A percentile compares a stretch with the other conserved stretches of the same genome.
Conservation (phyloP, 2,113 vertebrate species). For the Nothocercus julius region DNA sequence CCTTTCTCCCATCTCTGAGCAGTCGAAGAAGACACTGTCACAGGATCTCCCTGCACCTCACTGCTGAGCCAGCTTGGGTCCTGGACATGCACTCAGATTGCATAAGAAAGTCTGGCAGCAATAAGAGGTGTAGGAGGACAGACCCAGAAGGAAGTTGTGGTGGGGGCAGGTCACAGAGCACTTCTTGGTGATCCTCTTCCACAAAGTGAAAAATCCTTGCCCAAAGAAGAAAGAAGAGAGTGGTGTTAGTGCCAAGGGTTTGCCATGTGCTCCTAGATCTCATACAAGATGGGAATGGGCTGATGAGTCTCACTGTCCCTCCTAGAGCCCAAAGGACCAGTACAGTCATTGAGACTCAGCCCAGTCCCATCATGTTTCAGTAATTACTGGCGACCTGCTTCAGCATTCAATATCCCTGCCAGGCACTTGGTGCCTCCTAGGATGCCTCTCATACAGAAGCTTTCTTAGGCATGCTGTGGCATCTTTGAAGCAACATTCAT, state of each 20-base stretch:
- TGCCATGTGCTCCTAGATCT: fast-evolving
- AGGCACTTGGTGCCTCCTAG: not conserved
- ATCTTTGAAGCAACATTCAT: not conserved
- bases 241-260: fast-evolving
- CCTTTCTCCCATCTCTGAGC: not conserved
- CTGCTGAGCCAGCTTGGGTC: not conserved
- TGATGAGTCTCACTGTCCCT: not conserved
- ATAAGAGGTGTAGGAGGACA: slow-evolving; percentile 45
- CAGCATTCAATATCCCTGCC: not conserved
- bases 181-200: slow-evolving; percentile 70
- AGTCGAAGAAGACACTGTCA: not conserved
- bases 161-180: slow-evolving; percentile 46
- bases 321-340: not conserved
- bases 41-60: not conserved
- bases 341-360: not conserved
- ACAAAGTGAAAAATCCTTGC: slow-evolving; percentile 25
- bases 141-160: slow-evolving; percentile 49
- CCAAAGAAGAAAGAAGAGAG: not conserved
- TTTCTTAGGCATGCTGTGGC: not conserved
- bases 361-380: not conserved
- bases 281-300: too few relatives aligned
- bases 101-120: slow-evolving; percentile 61
- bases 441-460: not conserved
- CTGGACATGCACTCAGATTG: not conserved
- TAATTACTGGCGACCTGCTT: not conserved